Evolutionary conservation across 2,888 invertebrate species (phyloP).

Genomic region (Augiades crinisus): DNA sequence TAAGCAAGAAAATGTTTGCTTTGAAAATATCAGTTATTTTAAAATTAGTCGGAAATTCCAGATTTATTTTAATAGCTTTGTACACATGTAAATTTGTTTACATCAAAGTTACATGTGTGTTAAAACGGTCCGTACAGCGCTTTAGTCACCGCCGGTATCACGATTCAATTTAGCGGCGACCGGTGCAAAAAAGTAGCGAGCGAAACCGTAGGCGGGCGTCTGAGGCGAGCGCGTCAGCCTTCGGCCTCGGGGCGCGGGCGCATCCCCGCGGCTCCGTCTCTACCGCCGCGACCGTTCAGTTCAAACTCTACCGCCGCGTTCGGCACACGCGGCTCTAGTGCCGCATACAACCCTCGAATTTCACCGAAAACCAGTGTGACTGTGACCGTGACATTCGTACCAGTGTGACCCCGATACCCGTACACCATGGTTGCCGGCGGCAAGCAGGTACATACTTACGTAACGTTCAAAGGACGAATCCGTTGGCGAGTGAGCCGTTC

Average conservation of each 20-base stretch:
- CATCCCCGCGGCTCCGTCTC: constrained; percentile 39
- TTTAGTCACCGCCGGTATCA: constrained; percentile 49
- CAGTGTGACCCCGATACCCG: constrained; percentile 53
- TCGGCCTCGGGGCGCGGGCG: constrained; percentile 48
- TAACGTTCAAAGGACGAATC: constrained; percentile 42
- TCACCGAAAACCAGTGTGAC: constrained; percentile 41
- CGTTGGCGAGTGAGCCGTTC: constrained; percentile 7
- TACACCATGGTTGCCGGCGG: constrained; percentile 78
- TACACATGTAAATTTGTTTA: not conserved
- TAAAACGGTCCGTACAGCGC: constrained; percentile 5
- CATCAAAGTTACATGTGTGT: not conserved
- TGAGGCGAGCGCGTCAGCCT: constrained; percentile 50
- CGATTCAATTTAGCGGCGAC: constrained; percentile 48
- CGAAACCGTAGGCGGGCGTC: constrained; percentile 39
- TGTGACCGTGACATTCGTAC: constrained; percentile 58
- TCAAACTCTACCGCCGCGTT: constrained; percentile 75
- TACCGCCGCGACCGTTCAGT: constrained; percentile 64
- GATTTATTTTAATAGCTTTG: not conserved
- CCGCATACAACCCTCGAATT: constrained; percentile 40
- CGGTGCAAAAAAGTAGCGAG: constrained; percentile 45
- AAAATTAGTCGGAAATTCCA: no score
- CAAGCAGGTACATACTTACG: constrained; percentile 67
- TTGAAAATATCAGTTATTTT: no score
- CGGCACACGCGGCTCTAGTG: constrained; percentile 73
- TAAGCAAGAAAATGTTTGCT: no score